Percentiles rank a stretch among this genome's conserved stretches.
Conservation (phyloP, 2,113 vertebrate genomes). For the Montifringilla adamsi region DNA sequence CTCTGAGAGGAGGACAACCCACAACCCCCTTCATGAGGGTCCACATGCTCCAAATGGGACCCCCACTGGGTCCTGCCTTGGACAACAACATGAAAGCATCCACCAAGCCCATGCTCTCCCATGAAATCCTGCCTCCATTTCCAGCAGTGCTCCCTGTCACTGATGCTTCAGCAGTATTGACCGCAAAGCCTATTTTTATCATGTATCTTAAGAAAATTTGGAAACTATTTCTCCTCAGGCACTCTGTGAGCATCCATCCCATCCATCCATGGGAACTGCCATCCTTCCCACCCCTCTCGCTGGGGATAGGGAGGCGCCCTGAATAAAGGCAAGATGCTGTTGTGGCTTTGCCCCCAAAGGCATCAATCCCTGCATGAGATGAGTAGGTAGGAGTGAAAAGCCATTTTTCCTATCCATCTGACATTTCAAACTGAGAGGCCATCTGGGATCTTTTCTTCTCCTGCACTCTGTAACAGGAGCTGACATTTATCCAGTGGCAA, state of each 20-base stretch:
- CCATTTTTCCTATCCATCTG: neutral
- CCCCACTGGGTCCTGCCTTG: neutral
- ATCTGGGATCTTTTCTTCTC: neutral
- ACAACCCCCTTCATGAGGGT: rapidly evolving
- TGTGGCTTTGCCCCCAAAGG: neutral
- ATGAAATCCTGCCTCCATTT: neutral
- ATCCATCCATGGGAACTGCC: too few species aligned
- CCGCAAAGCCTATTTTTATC: too few species aligned
- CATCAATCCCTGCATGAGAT: neutral
- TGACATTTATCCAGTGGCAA: neutral
- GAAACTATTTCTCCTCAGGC: neutral
- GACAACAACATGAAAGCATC: neutral
- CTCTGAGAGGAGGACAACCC: neutral
- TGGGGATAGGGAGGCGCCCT: neutral
- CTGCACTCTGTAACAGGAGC: neutral
- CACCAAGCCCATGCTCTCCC: rapidly evolving
- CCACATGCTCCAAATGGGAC: neutral
- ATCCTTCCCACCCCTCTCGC: neutral
- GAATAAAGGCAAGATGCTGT: neutral
- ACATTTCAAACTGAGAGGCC: neutral
- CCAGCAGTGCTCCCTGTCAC: neutral
- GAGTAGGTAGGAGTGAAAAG: neutral
- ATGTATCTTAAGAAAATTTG: neutral
- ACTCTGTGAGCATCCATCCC: neutral
- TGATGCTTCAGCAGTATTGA: neutral